Conservation (phyloP, 2,797 vertebrate genomes). For the Neosilurus hyrtlii region DNA sequence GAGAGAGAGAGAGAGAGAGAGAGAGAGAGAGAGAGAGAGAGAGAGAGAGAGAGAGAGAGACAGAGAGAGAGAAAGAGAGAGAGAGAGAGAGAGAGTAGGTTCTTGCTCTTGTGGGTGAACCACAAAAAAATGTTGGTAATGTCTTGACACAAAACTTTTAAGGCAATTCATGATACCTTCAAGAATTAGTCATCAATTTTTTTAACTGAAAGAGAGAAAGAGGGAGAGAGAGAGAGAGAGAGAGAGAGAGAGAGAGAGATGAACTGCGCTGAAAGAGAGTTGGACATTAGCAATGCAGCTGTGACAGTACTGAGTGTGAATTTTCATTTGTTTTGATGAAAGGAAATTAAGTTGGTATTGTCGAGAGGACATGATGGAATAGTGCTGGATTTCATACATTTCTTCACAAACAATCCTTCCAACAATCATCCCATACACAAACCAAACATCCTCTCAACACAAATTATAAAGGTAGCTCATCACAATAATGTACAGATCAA, state of each 20-base stretch:
- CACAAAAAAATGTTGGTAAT: neutral
- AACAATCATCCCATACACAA: too few species aligned
- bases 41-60: too few species aligned
- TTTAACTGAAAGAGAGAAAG: neutral
- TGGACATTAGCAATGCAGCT: neutral
- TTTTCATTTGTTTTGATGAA: slow-evolving; percentile 29
- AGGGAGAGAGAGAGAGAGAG: neutral
- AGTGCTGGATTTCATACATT: neutral
- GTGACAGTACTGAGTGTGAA: neutral
- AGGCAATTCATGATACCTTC: neutral
- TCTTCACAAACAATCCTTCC: slow-evolving; percentile 8
- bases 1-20: too few species aligned
- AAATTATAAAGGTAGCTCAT: neutral
- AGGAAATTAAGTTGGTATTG: slow-evolving; percentile 12
- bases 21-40: too few species aligned
- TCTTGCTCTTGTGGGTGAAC: too few species aligned
- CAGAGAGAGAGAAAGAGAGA: too few species aligned
- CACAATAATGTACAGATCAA: neutral
- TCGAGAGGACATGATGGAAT: slow-evolving; percentile 2
- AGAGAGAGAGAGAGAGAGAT: neutral
- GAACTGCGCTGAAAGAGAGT: neutral
- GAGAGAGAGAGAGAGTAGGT: too few species aligned
- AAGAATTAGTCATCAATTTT: slow-evolving; percentile 2
- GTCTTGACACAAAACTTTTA: neutral
- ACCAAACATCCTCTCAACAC: neutral